A percentile compares a stretch with the other conserved stretches of the same genome.
These are phyloP conservation scores for Scaptomyza pallida DNA, from an alignment of 1,140 invertebrate genomes.

Conservation along the genomic window DNA sequence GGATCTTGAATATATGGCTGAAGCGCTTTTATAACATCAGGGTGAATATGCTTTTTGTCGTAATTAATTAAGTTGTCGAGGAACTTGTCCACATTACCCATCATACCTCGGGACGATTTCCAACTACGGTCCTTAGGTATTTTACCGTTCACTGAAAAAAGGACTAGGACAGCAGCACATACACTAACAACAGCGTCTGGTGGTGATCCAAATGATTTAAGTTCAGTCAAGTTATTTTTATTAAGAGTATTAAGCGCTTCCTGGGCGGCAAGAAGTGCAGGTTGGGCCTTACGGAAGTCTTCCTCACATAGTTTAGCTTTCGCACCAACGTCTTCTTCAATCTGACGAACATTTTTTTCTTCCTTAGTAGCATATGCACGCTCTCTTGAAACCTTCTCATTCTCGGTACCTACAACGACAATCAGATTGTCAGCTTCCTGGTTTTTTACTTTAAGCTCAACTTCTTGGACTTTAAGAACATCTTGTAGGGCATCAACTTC, in stretches of 20 bases:
- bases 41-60: slow-evolving; percentile 97
- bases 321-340: slow-evolving; percentile 93
- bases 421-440: slow-evolving; percentile 96
- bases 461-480: slow-evolving; percentile 94
- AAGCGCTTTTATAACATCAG: slow-evolving; percentile 91
- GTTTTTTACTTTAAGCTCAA: slow-evolving; percentile 94
- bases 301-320: slow-evolving; percentile 94
- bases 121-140: slow-evolving; percentile 96
- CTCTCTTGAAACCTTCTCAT: slow-evolving; percentile 94
- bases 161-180: slow-evolving; percentile 93
- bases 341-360: slow-evolving; percentile 94
- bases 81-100: slow-evolving; percentile 93
- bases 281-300: slow-evolving; percentile 95
- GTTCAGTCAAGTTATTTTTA: slow-evolving; percentile 96
- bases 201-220: slow-evolving; percentile 96
- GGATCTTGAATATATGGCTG: slow-evolving; percentile 86
- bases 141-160: slow-evolving; percentile 93
- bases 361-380: slow-evolving; percentile 92
- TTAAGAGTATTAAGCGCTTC: slow-evolving; percentile 96
- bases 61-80: slow-evolving; percentile 93
- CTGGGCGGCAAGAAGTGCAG: slow-evolving; percentile 93
- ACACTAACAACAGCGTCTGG: slow-evolving; percentile 93
- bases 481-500: slow-evolving; percentile 89
- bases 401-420: slow-evolving; percentile 94
- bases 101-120: slow-evolving; percentile 95